phyloP scores from a whole-genome alignment of 2,797 vertebrate genomes.

The Sebastes minor region DNA sequence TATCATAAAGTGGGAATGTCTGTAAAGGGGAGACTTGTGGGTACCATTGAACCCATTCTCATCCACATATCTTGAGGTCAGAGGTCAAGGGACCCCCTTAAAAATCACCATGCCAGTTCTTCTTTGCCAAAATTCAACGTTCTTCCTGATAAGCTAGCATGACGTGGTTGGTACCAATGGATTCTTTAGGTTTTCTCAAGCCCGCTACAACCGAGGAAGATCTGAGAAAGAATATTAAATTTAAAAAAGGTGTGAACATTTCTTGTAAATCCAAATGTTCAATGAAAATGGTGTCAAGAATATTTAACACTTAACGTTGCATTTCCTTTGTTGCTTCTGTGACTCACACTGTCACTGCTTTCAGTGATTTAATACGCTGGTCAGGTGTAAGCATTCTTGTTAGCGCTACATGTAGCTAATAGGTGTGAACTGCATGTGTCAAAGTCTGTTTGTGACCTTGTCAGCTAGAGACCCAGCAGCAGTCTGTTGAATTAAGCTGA shows the following conservation, averaged over 20 bases:
- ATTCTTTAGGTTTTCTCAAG: too few relatives aligned
- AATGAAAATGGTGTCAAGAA: background rate
- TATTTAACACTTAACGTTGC: background rate
- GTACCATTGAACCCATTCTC: too few relatives aligned
- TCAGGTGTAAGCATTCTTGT: background rate
- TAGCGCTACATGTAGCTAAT: background rate
- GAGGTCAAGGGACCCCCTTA: too few relatives aligned
- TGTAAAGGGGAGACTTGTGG: too few relatives aligned
- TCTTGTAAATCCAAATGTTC: too few relatives aligned
- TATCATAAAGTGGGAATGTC: too few relatives aligned
- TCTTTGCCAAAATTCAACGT: too few relatives aligned
- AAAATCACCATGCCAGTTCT: accelerated
- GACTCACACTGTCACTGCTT: background rate
- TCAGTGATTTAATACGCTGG: background rate
- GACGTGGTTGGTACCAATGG: too few relatives aligned
- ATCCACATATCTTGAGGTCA: too few relatives aligned
- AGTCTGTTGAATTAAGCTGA: conserved; percentile 81
- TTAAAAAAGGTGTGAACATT: background rate
- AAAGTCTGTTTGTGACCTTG: conserved; percentile 70
- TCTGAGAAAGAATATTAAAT: background rate
- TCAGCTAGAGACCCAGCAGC: conserved; percentile 41
- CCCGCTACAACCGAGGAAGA: background rate
- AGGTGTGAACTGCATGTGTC: conserved; percentile 6
- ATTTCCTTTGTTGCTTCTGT: background rate
- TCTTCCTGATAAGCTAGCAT: too few relatives aligned